Evolutionary conservation across 2,113 vertebrate genomes (phyloP).

Genomic region (Progne subis): DNA sequence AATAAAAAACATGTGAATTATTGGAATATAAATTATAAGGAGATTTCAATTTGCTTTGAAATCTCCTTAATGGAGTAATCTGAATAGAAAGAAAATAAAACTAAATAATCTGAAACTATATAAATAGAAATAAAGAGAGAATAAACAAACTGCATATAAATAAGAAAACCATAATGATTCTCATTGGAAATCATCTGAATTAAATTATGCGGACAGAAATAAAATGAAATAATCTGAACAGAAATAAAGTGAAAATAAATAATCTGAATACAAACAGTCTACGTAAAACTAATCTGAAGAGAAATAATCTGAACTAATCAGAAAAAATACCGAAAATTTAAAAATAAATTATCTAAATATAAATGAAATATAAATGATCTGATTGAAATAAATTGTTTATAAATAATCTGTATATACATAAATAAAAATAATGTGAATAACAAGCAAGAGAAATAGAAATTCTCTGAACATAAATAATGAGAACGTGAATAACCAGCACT

Average conservation of each 20-base stretch:
- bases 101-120: background rate
- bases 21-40: background rate
- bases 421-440: background rate
- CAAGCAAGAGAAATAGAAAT: background rate
- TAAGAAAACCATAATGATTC: background rate
- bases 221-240: background rate
- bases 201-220: background rate
- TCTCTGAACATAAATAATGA: background rate
- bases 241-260: background rate
- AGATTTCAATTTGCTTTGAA: background rate
- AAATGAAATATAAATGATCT: background rate
- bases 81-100: background rate
- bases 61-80: background rate
- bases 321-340: background rate
- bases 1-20: background rate
- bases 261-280: background rate
- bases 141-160: background rate
- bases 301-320: background rate
- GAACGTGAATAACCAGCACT: background rate
- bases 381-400: background rate
- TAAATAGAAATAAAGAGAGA: background rate
- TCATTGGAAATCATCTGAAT: background rate
- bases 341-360: background rate
- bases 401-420: background rate
- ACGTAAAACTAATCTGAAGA: background rate